phyloP scores from a whole-genome alignment of 2,113 vertebrate genomes.

The Podarcis cretensis region DNA sequence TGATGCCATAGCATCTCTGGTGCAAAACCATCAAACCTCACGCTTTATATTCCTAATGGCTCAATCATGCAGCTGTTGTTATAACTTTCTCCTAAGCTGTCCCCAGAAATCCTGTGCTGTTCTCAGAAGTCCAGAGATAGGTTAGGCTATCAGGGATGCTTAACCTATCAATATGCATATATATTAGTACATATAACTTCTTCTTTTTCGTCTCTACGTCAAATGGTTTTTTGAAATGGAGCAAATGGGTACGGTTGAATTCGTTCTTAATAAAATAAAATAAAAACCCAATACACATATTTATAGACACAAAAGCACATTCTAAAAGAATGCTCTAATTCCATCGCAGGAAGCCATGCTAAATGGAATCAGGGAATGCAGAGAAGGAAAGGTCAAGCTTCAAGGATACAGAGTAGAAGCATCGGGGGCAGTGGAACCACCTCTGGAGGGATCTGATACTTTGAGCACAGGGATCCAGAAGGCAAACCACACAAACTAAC shows the following conservation, averaged over 20 bases:
- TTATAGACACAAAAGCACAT: neutral
- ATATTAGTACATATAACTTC: neutral
- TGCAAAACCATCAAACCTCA: neutral
- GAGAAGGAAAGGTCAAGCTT: neutral
- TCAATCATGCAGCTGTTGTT: neutral
- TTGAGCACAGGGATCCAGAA: neutral
- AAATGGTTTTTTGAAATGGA: neutral
- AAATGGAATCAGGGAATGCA: neutral
- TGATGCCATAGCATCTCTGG: neutral
- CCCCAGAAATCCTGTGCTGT: neutral
- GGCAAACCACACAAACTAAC: neutral
- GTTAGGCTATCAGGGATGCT: neutral
- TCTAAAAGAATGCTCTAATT: slow-evolving; percentile 1
- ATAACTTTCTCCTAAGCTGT: neutral
- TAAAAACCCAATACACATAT: neutral
- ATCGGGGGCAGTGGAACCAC: neutral
- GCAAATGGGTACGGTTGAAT: neutral
- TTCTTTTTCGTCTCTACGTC: neutral
- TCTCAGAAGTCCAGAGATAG: neutral
- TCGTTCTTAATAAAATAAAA: neutral
- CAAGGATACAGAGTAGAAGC: neutral
- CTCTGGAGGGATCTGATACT: neutral
- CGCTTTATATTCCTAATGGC: neutral
- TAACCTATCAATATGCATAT: neutral
- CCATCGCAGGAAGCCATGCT: neutral